phyloP scores from a whole-genome alignment of 2,888 invertebrate genomes.

The Piscicola geometra region DNA sequence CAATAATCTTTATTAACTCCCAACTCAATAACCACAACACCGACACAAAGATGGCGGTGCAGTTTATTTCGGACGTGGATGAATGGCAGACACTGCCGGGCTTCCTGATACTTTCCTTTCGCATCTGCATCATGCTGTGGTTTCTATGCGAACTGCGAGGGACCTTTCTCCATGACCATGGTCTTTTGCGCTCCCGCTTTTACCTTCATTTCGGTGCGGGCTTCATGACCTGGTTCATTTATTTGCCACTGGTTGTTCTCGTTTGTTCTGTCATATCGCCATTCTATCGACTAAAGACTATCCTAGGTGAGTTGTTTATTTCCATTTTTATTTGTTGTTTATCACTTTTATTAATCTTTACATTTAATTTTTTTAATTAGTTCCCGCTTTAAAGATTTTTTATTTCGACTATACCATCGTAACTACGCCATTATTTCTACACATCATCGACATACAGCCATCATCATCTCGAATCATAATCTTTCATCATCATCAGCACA shows the following conservation, averaged over 20 bases:
- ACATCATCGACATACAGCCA: too few relatives aligned
- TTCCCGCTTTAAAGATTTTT: too few relatives aligned
- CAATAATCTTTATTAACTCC: too few relatives aligned
- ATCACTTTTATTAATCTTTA: not conserved
- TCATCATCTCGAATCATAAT: too few relatives aligned
- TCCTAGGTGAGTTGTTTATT: constrained; percentile 68
- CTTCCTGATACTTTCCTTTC: constrained; percentile 81
- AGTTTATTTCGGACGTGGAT: constrained; percentile 89
- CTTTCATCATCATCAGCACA: too few relatives aligned
- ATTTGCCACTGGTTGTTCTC: constrained; percentile 86
- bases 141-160: constrained; percentile 70
- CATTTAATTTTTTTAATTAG: not conserved
- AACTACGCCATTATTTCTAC: too few relatives aligned
- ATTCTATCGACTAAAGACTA: constrained; percentile 88
- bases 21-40: too few relatives aligned
- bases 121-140: constrained; percentile 82
- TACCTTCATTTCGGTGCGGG: constrained; percentile 93
- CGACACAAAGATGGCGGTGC: constrained; percentile 96
- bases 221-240: constrained; percentile 95
- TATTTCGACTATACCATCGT: too few relatives aligned
- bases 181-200: constrained; percentile 67
- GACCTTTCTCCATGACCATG: constrained; percentile 73
- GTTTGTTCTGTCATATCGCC: constrained; percentile 88
- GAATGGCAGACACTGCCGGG: constrained; percentile 98
- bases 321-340: constrained; percentile 3